A percentile compares a stretch with the other conserved stretches of the same genome.
Conservation (phyloP, 2,888 invertebrate genomes). For the Ypsolopha scabrella region DNA sequence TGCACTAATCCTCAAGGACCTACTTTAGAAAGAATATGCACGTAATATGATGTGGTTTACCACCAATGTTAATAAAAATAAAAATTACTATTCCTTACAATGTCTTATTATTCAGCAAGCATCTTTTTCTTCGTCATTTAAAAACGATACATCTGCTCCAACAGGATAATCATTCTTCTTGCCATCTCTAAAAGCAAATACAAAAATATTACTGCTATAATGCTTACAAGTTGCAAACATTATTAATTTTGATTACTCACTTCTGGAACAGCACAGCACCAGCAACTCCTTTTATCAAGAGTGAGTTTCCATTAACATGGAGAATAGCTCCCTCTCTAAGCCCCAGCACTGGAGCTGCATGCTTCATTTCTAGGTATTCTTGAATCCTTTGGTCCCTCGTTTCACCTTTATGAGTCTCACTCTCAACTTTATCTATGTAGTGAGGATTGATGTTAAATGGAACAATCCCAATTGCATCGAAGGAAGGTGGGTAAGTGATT, state of each 20-base stretch:
- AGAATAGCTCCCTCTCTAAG: conserved; percentile 79
- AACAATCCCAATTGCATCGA: conserved; percentile 78
- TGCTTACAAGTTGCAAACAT: neutral
- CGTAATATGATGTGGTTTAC: no score
- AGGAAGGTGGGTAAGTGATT: conserved; percentile 80
- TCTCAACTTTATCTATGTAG: conserved; percentile 75
- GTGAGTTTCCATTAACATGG: conserved; percentile 68
- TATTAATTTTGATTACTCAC: conserved; percentile 50
- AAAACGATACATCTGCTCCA: conserved; percentile 72
- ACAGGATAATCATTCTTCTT: conserved; percentile 63
- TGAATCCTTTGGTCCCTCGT: conserved; percentile 80
- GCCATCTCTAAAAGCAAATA: conserved; percentile 55
- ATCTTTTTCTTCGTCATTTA: no score
- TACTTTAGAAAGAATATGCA: no score
- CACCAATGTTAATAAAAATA: no score
- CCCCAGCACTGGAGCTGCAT: conserved; percentile 74
- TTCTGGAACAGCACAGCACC: conserved; percentile 74
- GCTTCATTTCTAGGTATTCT: conserved; percentile 74
- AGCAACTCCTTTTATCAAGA: conserved; percentile 72
- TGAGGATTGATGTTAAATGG: conserved; percentile 91
- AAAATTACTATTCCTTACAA: no score
- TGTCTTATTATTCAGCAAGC: no score
- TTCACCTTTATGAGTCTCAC: conserved; percentile 80
- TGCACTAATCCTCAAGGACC: no score
- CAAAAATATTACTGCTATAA: neutral